Percentiles rank a stretch among this genome's conserved stretches.
Conservation (phyloP, 2,888 invertebrate species). For the Volucella bombylans region DNA sequence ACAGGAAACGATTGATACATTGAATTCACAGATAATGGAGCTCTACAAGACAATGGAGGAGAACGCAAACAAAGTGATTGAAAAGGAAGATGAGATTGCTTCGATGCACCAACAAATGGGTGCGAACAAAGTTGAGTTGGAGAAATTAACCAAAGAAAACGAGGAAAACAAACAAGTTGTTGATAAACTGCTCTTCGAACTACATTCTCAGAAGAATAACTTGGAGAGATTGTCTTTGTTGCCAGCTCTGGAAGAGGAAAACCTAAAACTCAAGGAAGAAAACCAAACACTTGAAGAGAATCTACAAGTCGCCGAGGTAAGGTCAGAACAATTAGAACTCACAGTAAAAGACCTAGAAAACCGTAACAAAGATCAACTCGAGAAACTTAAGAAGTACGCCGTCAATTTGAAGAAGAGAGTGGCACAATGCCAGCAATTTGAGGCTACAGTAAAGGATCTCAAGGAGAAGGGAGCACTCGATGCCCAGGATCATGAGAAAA, state of each 20-base stretch:
- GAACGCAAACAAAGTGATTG: conserved; percentile 83
- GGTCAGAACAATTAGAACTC: conserved; percentile 68
- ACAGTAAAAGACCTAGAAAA: conserved; percentile 82
- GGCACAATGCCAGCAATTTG: conserved; percentile 86
- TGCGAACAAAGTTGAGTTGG: conserved; percentile 82
- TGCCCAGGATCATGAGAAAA: conserved; percentile 75
- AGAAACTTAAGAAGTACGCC: conserved; percentile 91
- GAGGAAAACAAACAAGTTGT: conserved; percentile 78
- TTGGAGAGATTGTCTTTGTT: conserved; percentile 65
- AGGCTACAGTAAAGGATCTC: conserved; percentile 83
- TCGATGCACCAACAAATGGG: conserved; percentile 82
- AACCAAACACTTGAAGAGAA: conserved; percentile 77
- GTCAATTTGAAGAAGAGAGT: conserved; percentile 89
- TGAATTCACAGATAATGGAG: conserved; percentile 84
- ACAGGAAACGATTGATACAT: conserved; percentile 85
- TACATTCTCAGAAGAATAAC: conserved; percentile 73
- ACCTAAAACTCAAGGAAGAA: conserved; percentile 81
- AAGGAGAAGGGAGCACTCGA: conserved; percentile 74
- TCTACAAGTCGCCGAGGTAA: conserved; percentile 82
- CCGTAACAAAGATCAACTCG: conserved; percentile 87
- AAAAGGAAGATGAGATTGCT: conserved; percentile 83
- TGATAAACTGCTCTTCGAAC: conserved; percentile 75
- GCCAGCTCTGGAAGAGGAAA: conserved; percentile 77
- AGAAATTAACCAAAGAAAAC: conserved; percentile 82
- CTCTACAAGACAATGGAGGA: conserved; percentile 85